Evolutionary conservation across 2,797 vertebrate species (phyloP), one percentile per base, ranked within the genome.

Genomic region (Onychomys leucogaster): DNA sequence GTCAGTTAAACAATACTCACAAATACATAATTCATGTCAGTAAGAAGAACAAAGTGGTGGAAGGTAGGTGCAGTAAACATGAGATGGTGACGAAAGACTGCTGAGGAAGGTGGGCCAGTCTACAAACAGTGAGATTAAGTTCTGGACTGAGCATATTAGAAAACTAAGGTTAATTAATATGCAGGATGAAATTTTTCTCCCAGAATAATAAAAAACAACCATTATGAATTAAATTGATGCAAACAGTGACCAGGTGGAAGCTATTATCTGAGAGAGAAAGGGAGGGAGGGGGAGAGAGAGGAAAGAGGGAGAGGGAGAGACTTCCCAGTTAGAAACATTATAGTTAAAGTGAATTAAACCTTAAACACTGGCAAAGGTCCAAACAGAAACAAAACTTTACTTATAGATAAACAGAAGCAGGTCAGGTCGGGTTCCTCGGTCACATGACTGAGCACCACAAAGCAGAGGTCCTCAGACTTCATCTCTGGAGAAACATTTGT

Each of bases 351-450:
- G 80, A 96, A 78, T 87, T 77, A 92, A 25, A 90, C 61, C 2
- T 76, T 94, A 77, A 65, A 90, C 25, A 90, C 14, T 57, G 78
- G 16, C 0, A 86, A 75, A 89, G 6, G n/a, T 81, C 46, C 21
- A 84, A 59, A 23, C 43, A 71, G 57, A 77, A 91, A 84, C 69
- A 91, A 84, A 32, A 91, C 32, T 5, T 69, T 77, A 89, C 14
- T n/a, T 63, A 46, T 2, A 92, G 41, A 71, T 80, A 91, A 94
- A 95, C 25, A 89, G 67, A 97, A 92, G 63, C 86, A 92, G 12
- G 1, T 85, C 34, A 55, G 73, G 16, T 61, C 91, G 94, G n/a
- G 81, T 0, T 76, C 91, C 61, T 69, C 10, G 14, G 81, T 94
- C 59, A 71, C 23, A 52, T 87, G 49, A 81, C 21, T 71, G 57